Base-by-base conservation (phyloP, 2,113 vertebrate genomes). In the Prietella phreatophila region DNA sequence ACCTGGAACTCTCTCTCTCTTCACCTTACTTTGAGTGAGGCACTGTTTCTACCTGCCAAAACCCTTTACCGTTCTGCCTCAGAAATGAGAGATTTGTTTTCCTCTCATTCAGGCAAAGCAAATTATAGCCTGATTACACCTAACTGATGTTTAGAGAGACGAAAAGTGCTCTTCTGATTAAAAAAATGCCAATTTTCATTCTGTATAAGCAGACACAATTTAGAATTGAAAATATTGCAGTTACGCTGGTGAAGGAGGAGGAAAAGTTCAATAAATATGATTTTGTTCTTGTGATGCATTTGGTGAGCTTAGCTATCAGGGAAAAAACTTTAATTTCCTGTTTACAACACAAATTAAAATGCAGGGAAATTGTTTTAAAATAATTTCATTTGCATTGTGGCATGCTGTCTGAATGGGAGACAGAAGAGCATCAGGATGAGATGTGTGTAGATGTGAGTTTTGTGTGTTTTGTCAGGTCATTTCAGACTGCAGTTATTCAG, bases 401-500 rank as follows among this genome's bases (percentile, higher is more conserved):
- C 5, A 27, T 82, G 56, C 80, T 47, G 33, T 61, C 5, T 39
- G 47, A 75, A 65, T n/a, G 56, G 36, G 36, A 73, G 53, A 22
- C 71, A 30, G 33, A 22, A 47, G 8, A 47, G 22, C 55, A 50
- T 85, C 25, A 56, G 47, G 20, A 14, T 65, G 25, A 42, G 30
- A 39, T 55, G 14, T 71, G 30, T 25, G 69, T 39, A 15, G 30
- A 55, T 73, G 47, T 75, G 30, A 39, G 65, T n/a, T 4, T 5
- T 58, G 78, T 81, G 76, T 7, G 20, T 63, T 47, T 25, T 27
- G 36, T 61, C 30, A 56, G 86, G 81, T 71, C 36, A 86, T 80
- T 87, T 82, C 19, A 60, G 65, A 90, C 65, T 79, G 76, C n/a
- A 73, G 30, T 83, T 87, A 69, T 87, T 10, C 75, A 75, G 84